Conservation (phyloP, 30 jellyfish, hydroid and myxozoan species). For the Clytia hemisphaerica region DNA sequence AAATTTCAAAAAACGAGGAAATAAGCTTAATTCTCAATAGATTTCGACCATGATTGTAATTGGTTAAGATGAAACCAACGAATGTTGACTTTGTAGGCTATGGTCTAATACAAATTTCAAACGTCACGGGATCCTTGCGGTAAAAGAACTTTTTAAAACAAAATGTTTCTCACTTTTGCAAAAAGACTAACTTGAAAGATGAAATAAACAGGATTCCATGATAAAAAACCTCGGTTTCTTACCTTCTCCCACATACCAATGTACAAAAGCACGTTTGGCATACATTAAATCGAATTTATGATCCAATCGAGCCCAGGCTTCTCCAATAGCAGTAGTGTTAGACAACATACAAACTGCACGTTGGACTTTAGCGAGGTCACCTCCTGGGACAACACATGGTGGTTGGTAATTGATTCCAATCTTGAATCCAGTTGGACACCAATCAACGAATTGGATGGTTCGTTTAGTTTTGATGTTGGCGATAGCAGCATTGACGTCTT, state of each 20-base stretch:
- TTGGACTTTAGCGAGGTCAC: slow-evolving; percentile 57
- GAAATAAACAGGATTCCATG: too few relatives aligned
- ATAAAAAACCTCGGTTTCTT: too few relatives aligned
- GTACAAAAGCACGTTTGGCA: slow-evolving; percentile 85
- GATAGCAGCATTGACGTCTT: slow-evolving; percentile 30
- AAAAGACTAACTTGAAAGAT: too few relatives aligned
- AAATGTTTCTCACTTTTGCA: too few relatives aligned
- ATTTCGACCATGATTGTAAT: too few relatives aligned
- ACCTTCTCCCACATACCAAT: slow-evolving; percentile 95
- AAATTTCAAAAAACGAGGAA: too few relatives aligned
- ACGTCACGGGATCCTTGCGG: too few relatives aligned
- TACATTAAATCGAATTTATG: slow-evolving; percentile 90
- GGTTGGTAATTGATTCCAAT: slow-evolving; percentile 29
- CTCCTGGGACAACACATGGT: slow-evolving; percentile 53
- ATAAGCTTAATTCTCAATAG: too few relatives aligned
- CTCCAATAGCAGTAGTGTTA: slow-evolving; percentile 91
- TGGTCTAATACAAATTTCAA: too few relatives aligned
- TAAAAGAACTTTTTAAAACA: too few relatives aligned
- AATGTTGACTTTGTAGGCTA: too few relatives aligned
- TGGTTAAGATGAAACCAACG: too few relatives aligned
- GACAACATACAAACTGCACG: slow-evolving; percentile 83
- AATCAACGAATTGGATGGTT: slow-evolving; percentile 9
- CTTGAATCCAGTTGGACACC: slow-evolving; percentile 25
- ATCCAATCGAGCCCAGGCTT: slow-evolving; percentile 90
- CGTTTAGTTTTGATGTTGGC: slow-evolving; percentile 2